phyloP scores from a whole-genome alignment of 92 coral and sea anemone species.

The Umimayanthus kanabou region DNA sequence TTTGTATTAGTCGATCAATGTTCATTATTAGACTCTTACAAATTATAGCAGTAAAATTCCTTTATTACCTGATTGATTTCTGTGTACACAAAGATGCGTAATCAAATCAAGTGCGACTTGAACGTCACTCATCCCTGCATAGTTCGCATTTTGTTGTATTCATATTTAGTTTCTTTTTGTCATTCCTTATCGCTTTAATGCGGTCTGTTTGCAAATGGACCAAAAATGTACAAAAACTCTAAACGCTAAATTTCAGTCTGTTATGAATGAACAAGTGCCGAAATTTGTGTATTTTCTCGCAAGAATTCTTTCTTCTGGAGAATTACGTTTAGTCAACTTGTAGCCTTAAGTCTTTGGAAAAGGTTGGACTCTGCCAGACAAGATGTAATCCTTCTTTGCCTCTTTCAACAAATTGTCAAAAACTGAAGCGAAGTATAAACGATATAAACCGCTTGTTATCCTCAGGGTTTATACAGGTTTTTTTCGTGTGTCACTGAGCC shows the following conservation, averaged over 20 bases:
- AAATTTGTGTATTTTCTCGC: not conserved
- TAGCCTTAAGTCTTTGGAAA: not conserved
- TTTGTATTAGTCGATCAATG: not conserved
- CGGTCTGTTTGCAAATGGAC: not conserved
- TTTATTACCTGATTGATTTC: conserved; percentile 3
- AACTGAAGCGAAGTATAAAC: too few species aligned
- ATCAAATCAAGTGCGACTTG: not conserved
- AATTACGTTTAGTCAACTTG: not conserved
- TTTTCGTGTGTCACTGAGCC: too few species aligned
- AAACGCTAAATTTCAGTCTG: too few species aligned
- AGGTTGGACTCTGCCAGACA: too few species aligned
- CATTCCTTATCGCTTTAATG: not conserved
- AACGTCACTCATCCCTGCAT: conserved; percentile 18
- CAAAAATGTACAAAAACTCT: not conserved
- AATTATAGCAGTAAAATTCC: conserved; percentile 32
- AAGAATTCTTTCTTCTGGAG: not conserved
- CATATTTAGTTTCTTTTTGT: not conserved
- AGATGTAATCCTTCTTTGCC: too few species aligned
- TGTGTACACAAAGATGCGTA: conserved; percentile 27
- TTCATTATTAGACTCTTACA: conserved; percentile 35
- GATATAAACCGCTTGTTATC: too few species aligned
- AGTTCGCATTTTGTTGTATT: not conserved
- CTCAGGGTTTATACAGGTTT: too few species aligned
- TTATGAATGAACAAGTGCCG: not conserved
- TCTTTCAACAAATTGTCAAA: too few species aligned